These are phyloP conservation scores for Chionoecetes opilio DNA, from an alignment of 1,140 invertebrate genomes.

Conservation along the genomic window DNA sequence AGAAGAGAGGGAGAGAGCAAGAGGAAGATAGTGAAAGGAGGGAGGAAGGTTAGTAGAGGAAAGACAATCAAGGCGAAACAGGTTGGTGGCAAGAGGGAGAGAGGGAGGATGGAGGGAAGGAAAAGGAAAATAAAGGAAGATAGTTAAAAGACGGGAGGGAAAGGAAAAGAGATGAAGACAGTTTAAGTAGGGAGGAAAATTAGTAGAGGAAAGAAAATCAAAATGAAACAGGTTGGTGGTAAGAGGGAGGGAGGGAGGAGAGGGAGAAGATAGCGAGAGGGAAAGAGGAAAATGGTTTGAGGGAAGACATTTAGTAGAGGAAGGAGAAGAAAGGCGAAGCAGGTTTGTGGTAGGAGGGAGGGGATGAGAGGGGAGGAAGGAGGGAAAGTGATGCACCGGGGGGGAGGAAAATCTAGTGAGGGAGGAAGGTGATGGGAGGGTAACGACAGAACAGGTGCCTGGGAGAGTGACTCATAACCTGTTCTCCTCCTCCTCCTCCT, in stretches of 20 bases:
- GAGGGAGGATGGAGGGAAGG: too few species aligned
- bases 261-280: background rate
- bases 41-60: too few species aligned
- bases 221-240: background rate
- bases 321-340: background rate
- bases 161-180: background rate
- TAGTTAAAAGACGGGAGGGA: background rate
- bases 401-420: background rate
- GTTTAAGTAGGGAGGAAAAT: background rate
- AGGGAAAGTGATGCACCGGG: background rate
- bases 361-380: background rate
- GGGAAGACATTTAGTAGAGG: too few species aligned
- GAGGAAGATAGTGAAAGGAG: too few species aligned
- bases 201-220: background rate
- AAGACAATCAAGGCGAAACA: too few species aligned
- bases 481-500: background rate
- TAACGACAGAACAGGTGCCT: constrained; percentile 13
- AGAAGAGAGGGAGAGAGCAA: too few species aligned
- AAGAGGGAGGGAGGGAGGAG: background rate
- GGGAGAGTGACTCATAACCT: constrained; percentile 12
- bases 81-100: too few species aligned
- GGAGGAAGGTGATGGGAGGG: background rate
- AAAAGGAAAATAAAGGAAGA: too few species aligned
- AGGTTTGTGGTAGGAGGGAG: background rate
- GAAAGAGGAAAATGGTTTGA: background rate